phyloP scores from a whole-genome alignment of 2,797 vertebrate genomes.

The Danio jaintianensis region DNA sequence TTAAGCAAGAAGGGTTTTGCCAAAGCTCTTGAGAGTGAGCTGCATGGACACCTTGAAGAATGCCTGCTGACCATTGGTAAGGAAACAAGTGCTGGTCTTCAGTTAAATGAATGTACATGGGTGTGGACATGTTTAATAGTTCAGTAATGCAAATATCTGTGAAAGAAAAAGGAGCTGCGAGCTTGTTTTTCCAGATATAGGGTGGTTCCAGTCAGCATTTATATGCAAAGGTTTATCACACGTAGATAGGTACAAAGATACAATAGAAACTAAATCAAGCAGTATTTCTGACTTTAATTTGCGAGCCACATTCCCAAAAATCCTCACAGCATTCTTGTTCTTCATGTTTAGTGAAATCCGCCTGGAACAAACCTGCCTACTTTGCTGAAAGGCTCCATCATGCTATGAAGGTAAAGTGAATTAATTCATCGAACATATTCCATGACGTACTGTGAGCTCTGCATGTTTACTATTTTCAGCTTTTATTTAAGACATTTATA shows the following conservation, averaged over 20 bases:
- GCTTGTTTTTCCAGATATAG: constrained; percentile 36
- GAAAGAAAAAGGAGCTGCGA: too few species aligned
- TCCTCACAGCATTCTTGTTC: constrained; percentile 28
- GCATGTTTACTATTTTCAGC: not conserved
- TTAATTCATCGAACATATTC: not conserved
- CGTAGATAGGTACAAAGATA: not conserved
- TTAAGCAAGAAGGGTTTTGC: constrained; percentile 71
- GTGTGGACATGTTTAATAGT: constrained; percentile 11
- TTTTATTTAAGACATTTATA: not conserved
- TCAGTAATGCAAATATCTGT: not conserved
- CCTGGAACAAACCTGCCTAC: constrained; percentile 86
- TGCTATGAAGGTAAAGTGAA: constrained; percentile 85
- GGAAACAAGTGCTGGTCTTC: constrained; percentile 1
- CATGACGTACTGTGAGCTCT: not conserved
- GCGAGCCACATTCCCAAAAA: not conserved
- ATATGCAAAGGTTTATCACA: not conserved
- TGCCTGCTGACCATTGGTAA: constrained; percentile 79
- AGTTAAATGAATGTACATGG: constrained; percentile 13
- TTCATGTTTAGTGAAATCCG: constrained; percentile 80
- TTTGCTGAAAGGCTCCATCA: constrained; percentile 91
- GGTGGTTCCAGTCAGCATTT: not conserved
- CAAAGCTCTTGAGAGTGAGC: constrained; percentile 73
- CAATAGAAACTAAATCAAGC: not conserved
- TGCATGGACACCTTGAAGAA: constrained; percentile 77
- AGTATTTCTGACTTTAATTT: too few species aligned